Conservation (phyloP, 2,113 vertebrate species). For the Gambusia affinis region DNA sequence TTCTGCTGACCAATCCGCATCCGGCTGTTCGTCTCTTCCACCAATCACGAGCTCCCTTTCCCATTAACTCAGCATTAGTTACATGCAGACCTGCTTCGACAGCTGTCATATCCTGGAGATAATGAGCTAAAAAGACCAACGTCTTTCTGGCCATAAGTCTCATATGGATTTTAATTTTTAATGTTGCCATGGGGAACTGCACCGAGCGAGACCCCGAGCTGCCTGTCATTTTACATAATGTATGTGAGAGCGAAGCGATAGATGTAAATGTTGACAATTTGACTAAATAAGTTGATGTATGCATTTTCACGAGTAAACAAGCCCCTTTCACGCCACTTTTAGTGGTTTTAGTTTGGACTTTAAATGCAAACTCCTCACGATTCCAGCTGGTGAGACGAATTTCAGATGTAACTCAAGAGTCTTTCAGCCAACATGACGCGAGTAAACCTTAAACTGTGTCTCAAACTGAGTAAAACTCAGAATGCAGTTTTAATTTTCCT, state of each 20-base stretch:
- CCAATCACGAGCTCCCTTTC: not conserved
- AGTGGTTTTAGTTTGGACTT: not conserved
- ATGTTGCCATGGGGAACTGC: not conserved
- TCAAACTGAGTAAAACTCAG: no score
- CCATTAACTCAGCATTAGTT: not conserved
- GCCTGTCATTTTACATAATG: not conserved
- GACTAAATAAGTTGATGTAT: not conserved
- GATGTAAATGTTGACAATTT: not conserved
- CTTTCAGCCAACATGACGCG: not conserved
- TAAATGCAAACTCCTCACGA: not conserved
- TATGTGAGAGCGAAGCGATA: not conserved
- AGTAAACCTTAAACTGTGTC: no score
- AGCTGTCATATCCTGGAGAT: not conserved
- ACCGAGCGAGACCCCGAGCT: not conserved
- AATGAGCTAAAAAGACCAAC: not conserved
- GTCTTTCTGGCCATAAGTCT: not conserved
- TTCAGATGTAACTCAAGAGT: not conserved
- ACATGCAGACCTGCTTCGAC: not conserved
- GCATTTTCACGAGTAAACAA: not conserved
- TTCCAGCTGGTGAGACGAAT: not conserved
- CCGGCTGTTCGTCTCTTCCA: not conserved
- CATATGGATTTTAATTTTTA: not conserved
- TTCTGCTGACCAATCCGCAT: not conserved
- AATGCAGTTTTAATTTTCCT: not conserved
- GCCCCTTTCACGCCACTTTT: not conserved